Conservation (phyloP, 2,113 vertebrate genomes). For the Strix uralensis region DNA sequence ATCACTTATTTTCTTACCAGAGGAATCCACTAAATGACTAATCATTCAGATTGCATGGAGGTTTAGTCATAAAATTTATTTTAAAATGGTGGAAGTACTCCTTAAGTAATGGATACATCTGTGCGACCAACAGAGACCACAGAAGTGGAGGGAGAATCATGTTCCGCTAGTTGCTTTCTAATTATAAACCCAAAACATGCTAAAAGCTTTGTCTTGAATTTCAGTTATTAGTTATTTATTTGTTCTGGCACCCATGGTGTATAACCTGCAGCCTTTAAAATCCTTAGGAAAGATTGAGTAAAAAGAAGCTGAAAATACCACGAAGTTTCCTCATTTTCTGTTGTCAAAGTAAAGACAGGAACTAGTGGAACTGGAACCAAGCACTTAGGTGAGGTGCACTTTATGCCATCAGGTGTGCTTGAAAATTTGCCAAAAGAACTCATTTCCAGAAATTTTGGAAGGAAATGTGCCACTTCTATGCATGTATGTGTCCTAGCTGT, state of each 20-base stretch:
- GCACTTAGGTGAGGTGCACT: background rate
- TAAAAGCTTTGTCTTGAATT: background rate
- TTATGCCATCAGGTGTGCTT: background rate
- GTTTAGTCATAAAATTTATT: background rate
- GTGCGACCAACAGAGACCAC: background rate
- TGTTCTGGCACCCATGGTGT: background rate
- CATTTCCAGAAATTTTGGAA: background rate
- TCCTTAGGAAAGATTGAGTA: background rate
- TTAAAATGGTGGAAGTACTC: background rate
- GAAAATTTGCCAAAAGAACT: background rate
- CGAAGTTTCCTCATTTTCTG: background rate
- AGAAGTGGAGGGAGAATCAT: background rate
- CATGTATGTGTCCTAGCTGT: background rate
- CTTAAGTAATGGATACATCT: background rate
- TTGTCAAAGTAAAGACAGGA: background rate
- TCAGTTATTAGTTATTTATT: background rate
- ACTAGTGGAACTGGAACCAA: background rate
- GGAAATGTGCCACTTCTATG: background rate
- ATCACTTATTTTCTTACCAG: background rate
- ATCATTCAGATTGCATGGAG: background rate
- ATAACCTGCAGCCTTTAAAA: background rate
- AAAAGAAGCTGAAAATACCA: background rate
- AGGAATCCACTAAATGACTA: background rate
- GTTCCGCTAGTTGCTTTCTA: background rate
- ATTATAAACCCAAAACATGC: background rate